Base-by-base conservation (phyloP, 2,113 vertebrate species). In the Clarias magur region DNA sequence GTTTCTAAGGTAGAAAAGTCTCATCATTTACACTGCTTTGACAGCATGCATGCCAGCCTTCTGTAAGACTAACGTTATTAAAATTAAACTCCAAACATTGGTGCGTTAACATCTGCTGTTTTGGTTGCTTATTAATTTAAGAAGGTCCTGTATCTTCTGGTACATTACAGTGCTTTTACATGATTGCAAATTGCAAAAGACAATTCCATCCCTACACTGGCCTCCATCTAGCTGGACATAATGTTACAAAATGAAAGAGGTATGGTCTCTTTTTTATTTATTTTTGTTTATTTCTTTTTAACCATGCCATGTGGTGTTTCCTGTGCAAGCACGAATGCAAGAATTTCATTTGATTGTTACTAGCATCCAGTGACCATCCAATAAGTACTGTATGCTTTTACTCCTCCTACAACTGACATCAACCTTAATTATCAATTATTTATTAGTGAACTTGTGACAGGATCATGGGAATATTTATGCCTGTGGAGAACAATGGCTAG, bases 11-110 rank as follows among this genome's bases (percentile, higher is more conserved):
- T 12, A 70, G 30, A 57, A 56, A 17, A 1, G 27, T 0, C 9
- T 59, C 56, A 67, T 48, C 38, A 6, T 65, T 65, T 80, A 34
- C 21, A 68, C n/a, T 86, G 30, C 48, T 68, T 54, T 83, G 54
- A 86, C 38, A 59, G 38, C 75, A 67, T 30, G 62, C 60, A 16
- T 80, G 42, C 60, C 84, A 79, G 75, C 17, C 27, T 23, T 56
- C 48, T 80, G 25, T 70, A 80, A 79, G 60, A 80, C 63, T 70
- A 70, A 83, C 70, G n/a, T 59, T 84, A 73, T 73, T 86, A 59
- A 80, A 67, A 57, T 59, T 65, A 70, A 38, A n/a, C 25, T 48
- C n/a, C 34, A 56, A 86, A 59, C 78, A 67, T 80, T 68, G 70
- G 63, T 57, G 53, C 9, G 48, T 8, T 70, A 80, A 80, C 62